phyloP scores from a whole-genome alignment of 2,113 vertebrate genomes.

The Hippocampus comes region DNA sequence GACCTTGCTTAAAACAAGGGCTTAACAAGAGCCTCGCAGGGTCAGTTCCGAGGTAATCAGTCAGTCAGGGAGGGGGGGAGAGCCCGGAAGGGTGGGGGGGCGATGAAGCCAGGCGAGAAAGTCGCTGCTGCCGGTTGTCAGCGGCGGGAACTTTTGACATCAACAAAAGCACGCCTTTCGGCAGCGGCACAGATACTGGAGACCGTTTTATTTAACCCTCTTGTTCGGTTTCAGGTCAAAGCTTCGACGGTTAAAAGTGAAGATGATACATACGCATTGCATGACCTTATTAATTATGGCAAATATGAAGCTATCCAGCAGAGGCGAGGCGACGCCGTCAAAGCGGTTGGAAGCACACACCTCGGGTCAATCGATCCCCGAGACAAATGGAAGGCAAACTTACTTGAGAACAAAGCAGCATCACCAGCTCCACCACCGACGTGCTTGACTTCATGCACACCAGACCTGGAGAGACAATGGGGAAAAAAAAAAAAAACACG shows the following conservation, averaged over 20 bases:
- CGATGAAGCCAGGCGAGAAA: slow-evolving; percentile 26
- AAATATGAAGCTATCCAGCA: no score
- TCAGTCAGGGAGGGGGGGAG: slow-evolving; percentile 54
- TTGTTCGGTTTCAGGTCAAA: no score
- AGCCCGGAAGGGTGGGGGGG: slow-evolving; percentile 5
- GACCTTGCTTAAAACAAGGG: slow-evolving; percentile 68
- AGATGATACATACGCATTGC: no score
- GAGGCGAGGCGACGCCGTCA: no score
- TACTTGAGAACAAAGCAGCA: slow-evolving; percentile 98
- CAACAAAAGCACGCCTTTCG: slow-evolving; percentile 2
- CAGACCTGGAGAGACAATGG: slow-evolving; percentile 73
- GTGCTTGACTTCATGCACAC: slow-evolving; percentile 99
- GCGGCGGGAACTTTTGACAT: background rate
- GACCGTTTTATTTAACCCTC: background rate
- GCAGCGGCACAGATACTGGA: background rate
- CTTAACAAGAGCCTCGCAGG: slow-evolving; percentile 71
- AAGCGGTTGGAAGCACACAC: background rate
- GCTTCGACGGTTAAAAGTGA: no score
- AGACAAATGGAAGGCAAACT: slow-evolving; percentile 28
- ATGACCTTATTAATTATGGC: no score
- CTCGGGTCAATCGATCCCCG: background rate
- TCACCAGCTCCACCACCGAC: slow-evolving; percentile 95
- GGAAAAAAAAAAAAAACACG: background rate
- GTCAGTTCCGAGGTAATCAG: slow-evolving; percentile 71
- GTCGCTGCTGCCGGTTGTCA: slow-evolving; percentile 15